Evolutionary conservation across 1,140 invertebrate species (phyloP).

Genomic region (Bombus affinis): DNA sequence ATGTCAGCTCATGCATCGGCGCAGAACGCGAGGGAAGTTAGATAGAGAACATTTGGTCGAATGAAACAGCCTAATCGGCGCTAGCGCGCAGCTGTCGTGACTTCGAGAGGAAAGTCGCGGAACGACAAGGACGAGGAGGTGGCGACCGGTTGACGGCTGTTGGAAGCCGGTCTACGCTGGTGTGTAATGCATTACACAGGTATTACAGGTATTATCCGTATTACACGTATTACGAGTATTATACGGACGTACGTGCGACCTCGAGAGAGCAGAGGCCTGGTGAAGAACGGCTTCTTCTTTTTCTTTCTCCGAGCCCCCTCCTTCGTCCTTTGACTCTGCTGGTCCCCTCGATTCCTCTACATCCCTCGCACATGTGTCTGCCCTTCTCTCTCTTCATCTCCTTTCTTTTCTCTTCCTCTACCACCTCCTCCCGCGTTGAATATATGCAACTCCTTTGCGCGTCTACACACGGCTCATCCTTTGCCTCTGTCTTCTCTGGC

Average conservation of each 20-base stretch:
- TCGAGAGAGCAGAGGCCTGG: slow-evolving; percentile 71
- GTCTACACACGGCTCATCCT: not conserved
- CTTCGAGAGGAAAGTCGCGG: slow-evolving; percentile 44
- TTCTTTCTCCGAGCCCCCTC: slow-evolving; percentile 36
- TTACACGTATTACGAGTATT: slow-evolving; percentile 80
- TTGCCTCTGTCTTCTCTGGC: not conserved
- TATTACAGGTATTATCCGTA: slow-evolving; percentile 81
- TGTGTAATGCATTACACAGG: slow-evolving; percentile 79
- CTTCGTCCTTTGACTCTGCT: not conserved
- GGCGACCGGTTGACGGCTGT: slow-evolving; percentile 65
- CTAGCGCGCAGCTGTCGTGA: not conserved
- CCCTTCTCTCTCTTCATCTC: not conserved
- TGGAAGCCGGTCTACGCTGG: slow-evolving; percentile 60
- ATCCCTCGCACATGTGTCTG: slow-evolving; percentile 27
- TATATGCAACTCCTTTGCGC: not conserved
- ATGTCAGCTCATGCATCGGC: not conserved
- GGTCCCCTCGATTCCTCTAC: not conserved
- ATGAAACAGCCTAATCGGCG: slow-evolving; percentile 7
- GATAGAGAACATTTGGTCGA: no score
- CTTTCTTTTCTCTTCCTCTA: slow-evolving; percentile 26
- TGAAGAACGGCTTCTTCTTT: slow-evolving; percentile 48
- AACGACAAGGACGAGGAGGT: slow-evolving; percentile 69
- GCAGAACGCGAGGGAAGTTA: not conserved
- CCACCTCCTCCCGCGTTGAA: not conserved
- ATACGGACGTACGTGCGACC: slow-evolving; percentile 78